phyloP scores from a whole-genome alignment of 2,888 invertebrate species.

The Drosophila subquinaria region DNA sequence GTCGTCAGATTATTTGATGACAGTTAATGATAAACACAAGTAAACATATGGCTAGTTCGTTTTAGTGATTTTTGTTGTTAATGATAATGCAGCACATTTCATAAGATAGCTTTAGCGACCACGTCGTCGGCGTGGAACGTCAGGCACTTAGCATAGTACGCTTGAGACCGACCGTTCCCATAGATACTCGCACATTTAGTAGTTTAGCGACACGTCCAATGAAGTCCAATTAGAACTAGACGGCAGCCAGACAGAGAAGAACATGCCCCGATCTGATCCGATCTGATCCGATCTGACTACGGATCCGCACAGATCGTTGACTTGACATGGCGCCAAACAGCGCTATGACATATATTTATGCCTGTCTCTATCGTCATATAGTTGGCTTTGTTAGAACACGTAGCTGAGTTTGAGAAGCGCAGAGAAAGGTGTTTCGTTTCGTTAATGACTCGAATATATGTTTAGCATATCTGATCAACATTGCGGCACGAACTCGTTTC shows the following conservation, averaged over 20 bases:
- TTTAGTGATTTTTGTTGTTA: too few relatives aligned
- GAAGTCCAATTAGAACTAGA: slow-evolving; percentile 44
- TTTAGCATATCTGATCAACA: slow-evolving; percentile 39
- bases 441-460: background rate
- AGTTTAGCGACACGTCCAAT: slow-evolving; percentile 13
- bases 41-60: too few relatives aligned
- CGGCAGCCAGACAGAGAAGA: slow-evolving; percentile 39
- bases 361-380: background rate
- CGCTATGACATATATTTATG: background rate
- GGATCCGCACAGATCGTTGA: slow-evolving; percentile 12
- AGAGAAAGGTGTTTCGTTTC: slow-evolving; percentile 9
- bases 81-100: too few relatives aligned
- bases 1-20: too few relatives aligned
- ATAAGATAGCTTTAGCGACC: too few relatives aligned
- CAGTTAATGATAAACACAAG: too few relatives aligned
- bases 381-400: slow-evolving; percentile 28
- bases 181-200: slow-evolving; percentile 7
- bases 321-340: background rate
- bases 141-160: too few relatives aligned
- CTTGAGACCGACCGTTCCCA: too few relatives aligned
- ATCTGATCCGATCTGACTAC: background rate
- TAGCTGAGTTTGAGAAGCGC: slow-evolving; percentile 32
- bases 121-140: too few relatives aligned
- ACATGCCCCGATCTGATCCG: slow-evolving; percentile 7
- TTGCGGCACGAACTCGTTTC: slow-evolving; percentile 38